These are phyloP conservation scores for Mycalesis mineus DNA, from an alignment of 2,888 invertebrate species.

Conservation along the genomic window DNA sequence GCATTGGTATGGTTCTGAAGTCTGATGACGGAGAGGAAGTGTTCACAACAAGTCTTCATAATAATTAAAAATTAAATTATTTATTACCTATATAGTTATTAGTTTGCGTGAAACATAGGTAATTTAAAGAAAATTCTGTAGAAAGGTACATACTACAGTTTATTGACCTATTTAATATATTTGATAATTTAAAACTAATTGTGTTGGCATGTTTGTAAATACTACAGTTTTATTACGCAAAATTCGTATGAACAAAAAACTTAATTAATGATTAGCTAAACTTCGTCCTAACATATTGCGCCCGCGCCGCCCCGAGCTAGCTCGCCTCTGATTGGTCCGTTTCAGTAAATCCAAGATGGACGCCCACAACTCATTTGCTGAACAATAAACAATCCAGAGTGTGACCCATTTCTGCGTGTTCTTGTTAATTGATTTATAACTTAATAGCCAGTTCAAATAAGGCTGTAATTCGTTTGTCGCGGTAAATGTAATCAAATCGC, in stretches of 20 bases:
- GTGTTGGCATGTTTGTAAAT: no score
- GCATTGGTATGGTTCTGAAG: no score
- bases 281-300: slow-evolving; percentile 21
- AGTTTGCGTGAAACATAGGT: no score
- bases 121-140: no score
- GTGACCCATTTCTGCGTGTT: slow-evolving; percentile 47
- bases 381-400: slow-evolving; percentile 37
- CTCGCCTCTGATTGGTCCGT: slow-evolving; percentile 51
- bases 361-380: slow-evolving; percentile 57
- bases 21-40: no score
- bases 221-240: no score
- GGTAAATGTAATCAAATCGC: not conserved
- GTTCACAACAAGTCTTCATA: no score
- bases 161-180: no score
- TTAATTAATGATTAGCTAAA: slow-evolving; percentile 3
- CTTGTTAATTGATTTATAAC: slow-evolving; percentile 1
- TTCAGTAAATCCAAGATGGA: slow-evolving; percentile 59
- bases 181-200: no score
- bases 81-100: no score
- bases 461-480: slow-evolving; percentile 1
- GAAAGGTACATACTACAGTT: no score
- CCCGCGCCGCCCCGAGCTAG: slow-evolving; percentile 51
- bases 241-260: not conserved
- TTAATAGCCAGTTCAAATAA: not conserved
- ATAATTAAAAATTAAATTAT: no score